Evolutionary conservation across 2,888 invertebrate species (phyloP).

Genomic region (Crepidodera aurea): DNA sequence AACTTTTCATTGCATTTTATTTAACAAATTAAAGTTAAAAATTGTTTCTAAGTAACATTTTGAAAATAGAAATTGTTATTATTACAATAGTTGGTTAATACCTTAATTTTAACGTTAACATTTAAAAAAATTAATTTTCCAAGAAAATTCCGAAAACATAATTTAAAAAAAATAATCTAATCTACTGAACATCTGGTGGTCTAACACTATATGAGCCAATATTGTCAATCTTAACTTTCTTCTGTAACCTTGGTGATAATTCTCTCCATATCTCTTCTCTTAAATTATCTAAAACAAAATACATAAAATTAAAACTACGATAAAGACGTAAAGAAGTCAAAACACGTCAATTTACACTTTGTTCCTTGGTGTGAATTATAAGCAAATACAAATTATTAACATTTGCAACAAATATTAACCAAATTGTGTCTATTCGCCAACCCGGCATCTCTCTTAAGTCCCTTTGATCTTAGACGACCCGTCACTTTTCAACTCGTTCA

Average conservation of each 20-base stretch:
- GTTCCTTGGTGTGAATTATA: too few relatives aligned
- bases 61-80: conserved; percentile 8
- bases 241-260: conserved; percentile 73
- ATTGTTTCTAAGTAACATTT: background rate
- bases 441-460: too few relatives aligned
- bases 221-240: conserved; percentile 69
- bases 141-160: background rate
- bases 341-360: too few relatives aligned
- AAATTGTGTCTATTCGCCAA: too few relatives aligned
- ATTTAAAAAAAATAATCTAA: background rate
- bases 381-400: too few relatives aligned
- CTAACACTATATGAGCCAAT: conserved; percentile 43
- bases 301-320: too few relatives aligned
- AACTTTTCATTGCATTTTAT: conserved; percentile 3
- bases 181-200: conserved; percentile 28
- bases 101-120: conserved; percentile 13
- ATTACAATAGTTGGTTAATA: conserved; percentile 12
- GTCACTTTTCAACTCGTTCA: too few relatives aligned
- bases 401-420: too few relatives aligned
- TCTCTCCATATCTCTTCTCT: conserved; percentile 82
- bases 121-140: background rate
- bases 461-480: too few relatives aligned
- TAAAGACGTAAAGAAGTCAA: too few relatives aligned
- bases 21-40: conserved; percentile 1
- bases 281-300: conserved; percentile 76